Conservation (phyloP, 2,888 invertebrate genomes). For the Yponomeuta malinellus region DNA sequence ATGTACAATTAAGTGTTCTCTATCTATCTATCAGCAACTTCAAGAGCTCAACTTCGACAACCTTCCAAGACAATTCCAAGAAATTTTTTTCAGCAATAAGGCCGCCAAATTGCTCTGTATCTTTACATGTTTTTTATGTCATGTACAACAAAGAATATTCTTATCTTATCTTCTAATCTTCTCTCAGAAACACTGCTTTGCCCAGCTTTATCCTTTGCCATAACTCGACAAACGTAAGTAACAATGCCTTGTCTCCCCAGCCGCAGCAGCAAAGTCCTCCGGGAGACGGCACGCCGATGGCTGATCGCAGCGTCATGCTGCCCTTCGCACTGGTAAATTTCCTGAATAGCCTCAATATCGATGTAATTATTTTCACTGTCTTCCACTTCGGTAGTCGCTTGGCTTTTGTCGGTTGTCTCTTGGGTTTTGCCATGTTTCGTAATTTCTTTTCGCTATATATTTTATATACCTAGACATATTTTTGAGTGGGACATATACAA, state of each 20-base stretch:
- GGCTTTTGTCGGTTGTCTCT: constrained; percentile 28
- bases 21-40: too few species aligned
- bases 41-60: too few species aligned
- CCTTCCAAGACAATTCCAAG: too few species aligned
- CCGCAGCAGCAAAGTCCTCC: constrained; percentile 66
- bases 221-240: neutral
- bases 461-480: too few species aligned
- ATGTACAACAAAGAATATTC: too few species aligned
- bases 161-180: too few species aligned
- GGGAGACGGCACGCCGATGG: constrained; percentile 50
- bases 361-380: constrained; percentile 61
- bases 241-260: constrained; percentile 30
- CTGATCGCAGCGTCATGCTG: constrained; percentile 63
- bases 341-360: constrained; percentile 72
- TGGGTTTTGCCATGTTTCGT: neutral
- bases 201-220: neutral
- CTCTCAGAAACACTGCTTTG: too few species aligned
- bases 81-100: too few species aligned
- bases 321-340: constrained; percentile 74
- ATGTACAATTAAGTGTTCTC: too few species aligned
- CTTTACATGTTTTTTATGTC: too few species aligned
- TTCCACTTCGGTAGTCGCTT: constrained; percentile 32
- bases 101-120: too few species aligned
- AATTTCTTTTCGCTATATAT: neutral
- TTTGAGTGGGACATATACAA: too few species aligned